Percentiles rank a stretch among this genome's conserved stretches.
These are phyloP conservation scores for Thelaira solivaga DNA, from an alignment of 2,888 invertebrate genomes.

Conservation along the genomic window DNA sequence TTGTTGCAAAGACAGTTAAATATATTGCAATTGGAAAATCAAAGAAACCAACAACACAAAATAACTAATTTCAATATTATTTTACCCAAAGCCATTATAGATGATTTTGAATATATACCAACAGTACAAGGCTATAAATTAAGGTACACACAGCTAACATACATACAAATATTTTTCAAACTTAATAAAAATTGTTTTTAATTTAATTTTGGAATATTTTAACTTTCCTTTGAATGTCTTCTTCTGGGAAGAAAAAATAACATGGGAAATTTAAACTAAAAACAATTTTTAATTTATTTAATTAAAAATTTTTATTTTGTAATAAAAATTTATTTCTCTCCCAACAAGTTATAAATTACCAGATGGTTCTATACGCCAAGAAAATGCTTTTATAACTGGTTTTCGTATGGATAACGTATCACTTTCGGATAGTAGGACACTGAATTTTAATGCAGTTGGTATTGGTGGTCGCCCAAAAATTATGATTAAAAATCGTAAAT, in stretches of 20 bases:
- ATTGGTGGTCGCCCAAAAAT: slow-evolving; percentile 41
- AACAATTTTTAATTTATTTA: too few relatives aligned
- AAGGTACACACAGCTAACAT: too few relatives aligned
- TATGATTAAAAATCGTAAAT: slow-evolving; percentile 69
- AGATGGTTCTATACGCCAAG: slow-evolving; percentile 69
- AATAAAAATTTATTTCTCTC: too few relatives aligned
- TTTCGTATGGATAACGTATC: slow-evolving; percentile 48
- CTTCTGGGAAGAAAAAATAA: too few relatives aligned
- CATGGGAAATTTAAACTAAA: too few relatives aligned
- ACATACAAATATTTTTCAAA: too few relatives aligned
- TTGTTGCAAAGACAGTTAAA: neutral
- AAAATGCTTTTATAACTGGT: slow-evolving; percentile 66
- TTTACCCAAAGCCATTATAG: slow-evolving; percentile 63
- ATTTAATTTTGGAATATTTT: too few relatives aligned
- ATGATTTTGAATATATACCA: slow-evolving; percentile 70
- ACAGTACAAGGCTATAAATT: slow-evolving; percentile 69
- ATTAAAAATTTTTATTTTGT: too few relatives aligned
- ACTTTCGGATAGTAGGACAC: slow-evolving; percentile 30
- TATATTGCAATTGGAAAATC: neutral
- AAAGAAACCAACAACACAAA: neutral
- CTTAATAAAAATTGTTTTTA: too few relatives aligned
- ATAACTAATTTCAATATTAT: slow-evolving; percentile 18
- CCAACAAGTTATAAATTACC: slow-evolving; percentile 66
- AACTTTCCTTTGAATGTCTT: too few relatives aligned
- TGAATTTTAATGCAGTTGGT: slow-evolving; percentile 33